Evolutionary conservation across 2,797 vertebrate genomes (phyloP), one percentile per base, ranked within the genome.

Genomic region (Selene dorsalis): DNA sequence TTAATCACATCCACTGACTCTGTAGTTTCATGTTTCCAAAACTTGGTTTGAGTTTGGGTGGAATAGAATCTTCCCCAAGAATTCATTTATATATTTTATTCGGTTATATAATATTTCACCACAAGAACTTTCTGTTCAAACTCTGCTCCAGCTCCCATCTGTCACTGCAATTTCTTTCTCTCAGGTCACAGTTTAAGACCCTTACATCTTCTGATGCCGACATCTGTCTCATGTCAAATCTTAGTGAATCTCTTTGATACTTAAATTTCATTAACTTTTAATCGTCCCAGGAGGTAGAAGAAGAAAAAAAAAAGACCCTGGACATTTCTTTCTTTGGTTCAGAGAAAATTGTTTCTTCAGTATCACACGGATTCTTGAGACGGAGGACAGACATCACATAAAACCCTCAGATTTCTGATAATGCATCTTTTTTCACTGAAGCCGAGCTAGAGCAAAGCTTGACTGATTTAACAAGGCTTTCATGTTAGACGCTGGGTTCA

Each of bases 221-320:
- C 63, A 75, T 62, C 56, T 24, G 48, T 52, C 47, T 77, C 26
- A 53, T 70, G 64, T 67, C 35, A 13, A 53, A 62, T 24, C 50
- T 32, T 8, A 17, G 7, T n/a, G 58, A 71, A 56, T 60, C 50
- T 77, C 53, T 86, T 52, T 84, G 66, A 89, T 69, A 26, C 14
- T 53, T 30, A 66, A 17, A 69, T 57, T 7, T 73, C 68, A 79
- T 77, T 77, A 66, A 77, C 20, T 73, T 80, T 78, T 69, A 69
- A 85, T 77, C 53, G 13, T 26, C 50, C 52, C 69, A 28, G 48
- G 28, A 62, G 75, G 56, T 11, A 5, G 14, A 57, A 38, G 11
- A 57, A 35, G 32, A 35, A 35, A 8, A 35, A 35, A 30, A 48
- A 26, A 56, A 63, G n/a, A 18, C 16, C 22, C 20, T 3, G 12